Evolutionary conservation across 2,888 invertebrate genomes (phyloP), one percentile per base, ranked within the genome.

Genomic region (Phragmatobia fuliginosa): DNA sequence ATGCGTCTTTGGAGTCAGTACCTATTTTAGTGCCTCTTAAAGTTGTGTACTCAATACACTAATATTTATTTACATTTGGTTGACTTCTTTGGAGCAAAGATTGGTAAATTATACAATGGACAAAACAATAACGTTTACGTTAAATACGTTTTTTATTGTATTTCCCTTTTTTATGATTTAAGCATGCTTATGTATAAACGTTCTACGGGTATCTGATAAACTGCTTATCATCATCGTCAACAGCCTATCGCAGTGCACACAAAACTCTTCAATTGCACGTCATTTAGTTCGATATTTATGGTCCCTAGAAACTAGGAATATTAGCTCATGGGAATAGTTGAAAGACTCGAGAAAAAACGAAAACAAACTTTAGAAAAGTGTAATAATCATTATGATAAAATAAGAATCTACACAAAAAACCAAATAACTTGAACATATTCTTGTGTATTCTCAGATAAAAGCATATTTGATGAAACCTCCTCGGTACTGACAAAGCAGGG

Each of bases 21-120:
- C n/a, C n/a, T n/a, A 65, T 70, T 72, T 69, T 52, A 49, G 67
- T 60, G 61, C 70, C 72, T 73, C 67, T 78, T 71, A 72, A 62
- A 68, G 68, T 72, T 74, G 58, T 61, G 41, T 70, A 41, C 41
- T 5, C 21, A 58, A 58, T 14, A 18, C 14, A 25, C 11, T 11
- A 52, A 11, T 52, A 52, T 56, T 25, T 28, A 28, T 16, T 28
- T n/a, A n/a, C n/a, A n/a, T 16, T 56, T 28, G 5, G 14, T 25
- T 14, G 28, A 28, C 21, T 59, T 21, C 21, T 59, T 59, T 31
- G 3, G 6, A 32, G 2, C 7, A 6, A 18, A 32, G 7, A 59
- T 59, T 28, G 25, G 25, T 4, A 28, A 56, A 28, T 56, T 0
- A 16, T 21, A 45, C 21, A 45, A 21, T 14, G 14, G 11, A 38